phyloP scores from a whole-genome alignment of 92 coral and sea anemone species.

The Palythoa grandis region DNA sequence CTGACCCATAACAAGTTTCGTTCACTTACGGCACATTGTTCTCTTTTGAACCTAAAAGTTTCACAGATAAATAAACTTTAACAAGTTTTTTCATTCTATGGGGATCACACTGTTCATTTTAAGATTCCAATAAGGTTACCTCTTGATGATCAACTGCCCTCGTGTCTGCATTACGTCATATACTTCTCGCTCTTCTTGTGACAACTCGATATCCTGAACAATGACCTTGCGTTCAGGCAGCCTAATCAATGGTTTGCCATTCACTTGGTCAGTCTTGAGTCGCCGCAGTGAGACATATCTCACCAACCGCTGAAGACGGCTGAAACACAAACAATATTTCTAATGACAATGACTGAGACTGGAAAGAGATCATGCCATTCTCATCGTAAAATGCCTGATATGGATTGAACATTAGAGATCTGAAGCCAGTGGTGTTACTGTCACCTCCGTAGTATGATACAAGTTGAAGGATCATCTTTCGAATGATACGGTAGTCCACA shows the following conservation, averaged over 20 bases:
- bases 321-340: conserved; percentile 17
- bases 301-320: conserved; percentile 82
- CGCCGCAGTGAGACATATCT: conserved; percentile 82
- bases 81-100: neutral
- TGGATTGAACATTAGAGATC: no score
- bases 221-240: conserved; percentile 79
- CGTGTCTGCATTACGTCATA: conserved; percentile 74
- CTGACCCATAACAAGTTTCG: no score
- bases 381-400: no score
- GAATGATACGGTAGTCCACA: no score
- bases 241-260: conserved; percentile 63
- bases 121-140: conserved; percentile 46
- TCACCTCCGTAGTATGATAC: no score
- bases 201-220: conserved; percentile 78
- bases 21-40: no score
- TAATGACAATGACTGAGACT: neutral
- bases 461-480: no score
- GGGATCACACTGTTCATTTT: neutral
- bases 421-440: no score
- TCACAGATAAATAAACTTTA: no score
- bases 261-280: conserved; percentile 74
- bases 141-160: conserved; percentile 67
- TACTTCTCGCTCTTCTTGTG: conserved; percentile 64
- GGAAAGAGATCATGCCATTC: no score
- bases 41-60: no score